Evolutionary conservation across 2,113 vertebrate genomes (phyloP).

Genomic region (Nannobrachium achirus): DNA sequence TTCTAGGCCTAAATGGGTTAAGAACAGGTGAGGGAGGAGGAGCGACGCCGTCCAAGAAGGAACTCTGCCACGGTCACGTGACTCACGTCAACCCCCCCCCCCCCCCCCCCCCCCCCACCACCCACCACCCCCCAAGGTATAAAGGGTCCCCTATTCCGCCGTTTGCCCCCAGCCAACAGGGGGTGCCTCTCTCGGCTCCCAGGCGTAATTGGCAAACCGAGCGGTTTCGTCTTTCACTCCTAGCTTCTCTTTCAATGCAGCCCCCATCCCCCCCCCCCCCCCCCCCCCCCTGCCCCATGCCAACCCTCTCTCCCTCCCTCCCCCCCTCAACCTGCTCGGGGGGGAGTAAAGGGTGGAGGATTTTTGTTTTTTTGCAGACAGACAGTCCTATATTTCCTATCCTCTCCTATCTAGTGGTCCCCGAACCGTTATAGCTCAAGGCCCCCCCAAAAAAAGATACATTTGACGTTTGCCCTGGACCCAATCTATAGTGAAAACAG

Average conservation of each 20-base stretch:
- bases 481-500: no score
- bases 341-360: conserved; percentile 44
- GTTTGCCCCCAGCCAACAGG: conserved; percentile 44
- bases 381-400: neutral
- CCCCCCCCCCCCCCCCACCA: no score
- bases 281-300: conserved; percentile 22
- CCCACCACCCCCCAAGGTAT: no score
- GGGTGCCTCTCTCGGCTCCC: conserved; percentile 62
- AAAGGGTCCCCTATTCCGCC: conserved; percentile 49
- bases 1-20: no score
- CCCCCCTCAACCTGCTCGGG: conserved; percentile 32
- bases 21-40: no score
- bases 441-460: no score
- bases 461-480: no score
- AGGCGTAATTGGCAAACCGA: conserved; percentile 64
- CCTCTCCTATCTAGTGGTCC: no score
- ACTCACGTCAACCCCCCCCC: conserved; percentile 6
- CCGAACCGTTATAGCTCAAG: no score
- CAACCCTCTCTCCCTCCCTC: conserved; percentile 14
- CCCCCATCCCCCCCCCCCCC: conserved; percentile 38
- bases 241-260: conserved; percentile 70
- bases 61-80: conserved; percentile 11
- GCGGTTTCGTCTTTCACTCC: conserved; percentile 74
- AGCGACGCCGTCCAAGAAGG: no score
- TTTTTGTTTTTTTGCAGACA: conserved; percentile 19